phyloP scores from a whole-genome alignment of 2,888 invertebrate genomes.

The Dryomyza anilis region DNA sequence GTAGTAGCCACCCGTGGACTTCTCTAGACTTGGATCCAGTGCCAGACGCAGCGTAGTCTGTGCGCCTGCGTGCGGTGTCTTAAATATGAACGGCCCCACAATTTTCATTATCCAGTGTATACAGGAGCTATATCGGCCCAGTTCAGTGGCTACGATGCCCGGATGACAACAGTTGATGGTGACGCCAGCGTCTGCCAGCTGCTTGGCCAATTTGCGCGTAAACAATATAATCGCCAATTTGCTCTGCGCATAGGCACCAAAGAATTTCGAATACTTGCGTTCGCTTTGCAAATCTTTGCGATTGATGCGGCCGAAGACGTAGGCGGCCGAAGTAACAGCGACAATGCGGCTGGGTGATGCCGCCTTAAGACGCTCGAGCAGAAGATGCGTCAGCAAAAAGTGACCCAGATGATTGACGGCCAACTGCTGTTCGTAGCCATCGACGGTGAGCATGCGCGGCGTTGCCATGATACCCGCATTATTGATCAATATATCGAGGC shows the following conservation, averaged over 20 bases:
- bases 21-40: slow-evolving; percentile 51
- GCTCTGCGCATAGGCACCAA: slow-evolving; percentile 75
- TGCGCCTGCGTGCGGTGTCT: slow-evolving; percentile 53
- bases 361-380: slow-evolving; percentile 64
- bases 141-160: slow-evolving; percentile 75
- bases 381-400: slow-evolving; percentile 67
- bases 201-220: slow-evolving; percentile 69
- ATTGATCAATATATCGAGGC: slow-evolving; percentile 65
- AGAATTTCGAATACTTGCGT: slow-evolving; percentile 67
- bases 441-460: slow-evolving; percentile 61
- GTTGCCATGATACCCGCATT: slow-evolving; percentile 65
- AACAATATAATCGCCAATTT: slow-evolving; percentile 82
- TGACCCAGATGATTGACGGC: slow-evolving; percentile 69
- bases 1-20: slow-evolving; percentile 56
- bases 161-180: slow-evolving; percentile 60
- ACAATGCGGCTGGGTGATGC: slow-evolving; percentile 78
- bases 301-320: slow-evolving; percentile 69
- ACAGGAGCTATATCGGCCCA: slow-evolving; percentile 64
- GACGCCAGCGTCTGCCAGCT: slow-evolving; percentile 56
- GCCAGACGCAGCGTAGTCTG: slow-evolving; percentile 54
- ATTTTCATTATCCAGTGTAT: slow-evolving; percentile 40
- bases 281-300: slow-evolving; percentile 77
- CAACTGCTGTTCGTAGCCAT: slow-evolving; percentile 67
- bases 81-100: slow-evolving; percentile 47
- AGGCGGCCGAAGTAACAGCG: slow-evolving; percentile 74